Evolutionary conservation across 2,113 vertebrate species (phyloP), one percentile per base, ranked within the genome.

Genomic region (Coryphaenoides rupestris): DNA sequence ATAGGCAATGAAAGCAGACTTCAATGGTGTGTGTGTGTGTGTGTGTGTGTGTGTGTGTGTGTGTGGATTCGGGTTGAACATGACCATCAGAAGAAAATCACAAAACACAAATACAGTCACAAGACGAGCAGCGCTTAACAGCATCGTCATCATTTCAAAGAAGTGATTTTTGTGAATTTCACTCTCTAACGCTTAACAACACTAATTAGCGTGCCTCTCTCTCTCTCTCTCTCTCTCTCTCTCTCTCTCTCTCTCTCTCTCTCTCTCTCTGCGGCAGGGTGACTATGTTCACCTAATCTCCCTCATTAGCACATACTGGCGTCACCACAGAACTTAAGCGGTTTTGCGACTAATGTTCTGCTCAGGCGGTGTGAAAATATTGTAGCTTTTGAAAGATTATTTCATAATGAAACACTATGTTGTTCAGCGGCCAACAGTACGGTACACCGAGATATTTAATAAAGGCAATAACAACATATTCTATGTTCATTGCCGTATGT

Each of bases 131-230:
- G 54, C 4, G 47, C 15, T 50, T 16, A 17, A n/a, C n/a, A 3
- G 47, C 47, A n/a, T 17, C 47, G 17, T 50, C 47, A n/a, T 17
- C 47, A 50, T 50, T 50, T n/a, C 47, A n/a, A 40, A 40, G 33
- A 40, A 40, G 33, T 40, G 33, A 40, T 40, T 40, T 40, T 12
- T 12, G 13, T 1, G 9, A 40, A 40, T 40, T 40, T 40, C 33
- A 12, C 33, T 12, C 33, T 12, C 6, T 40, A 12, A 40, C 13
- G 33, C 33, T 40, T 40, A 40, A 40, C 33, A 40, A 40, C 33
- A 40, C 55, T 63, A 70, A 70, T 70, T 58, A 70, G 63, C 45
- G 68, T 63, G 55, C 61, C 68, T 63, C 52, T 58, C 68, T 63
- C 61, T n/a, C 19, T 40, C 13, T 40, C 33, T 40, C 33, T 10